Percentiles rank a stretch among this genome's conserved stretches.
phyloP scores from a whole-genome alignment of 2,113 vertebrate genomes.

The Emydura subglobosa region DNA sequence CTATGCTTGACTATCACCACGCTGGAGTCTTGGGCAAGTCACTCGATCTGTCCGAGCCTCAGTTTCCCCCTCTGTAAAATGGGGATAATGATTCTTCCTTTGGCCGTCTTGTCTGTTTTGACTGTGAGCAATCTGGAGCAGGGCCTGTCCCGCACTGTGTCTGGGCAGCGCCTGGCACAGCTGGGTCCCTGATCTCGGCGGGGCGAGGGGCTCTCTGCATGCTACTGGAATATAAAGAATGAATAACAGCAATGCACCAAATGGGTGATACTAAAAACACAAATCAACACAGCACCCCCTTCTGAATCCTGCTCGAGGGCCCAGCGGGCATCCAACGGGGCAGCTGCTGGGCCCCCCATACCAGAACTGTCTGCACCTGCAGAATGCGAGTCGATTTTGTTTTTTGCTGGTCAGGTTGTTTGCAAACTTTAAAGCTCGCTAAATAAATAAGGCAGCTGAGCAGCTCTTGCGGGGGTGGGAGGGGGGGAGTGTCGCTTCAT shows the following conservation, averaged over 20 bases:
- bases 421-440: neutral
- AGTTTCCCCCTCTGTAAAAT: neutral
- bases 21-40: neutral
- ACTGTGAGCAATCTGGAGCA: neutral
- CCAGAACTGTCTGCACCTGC: too few relatives aligned
- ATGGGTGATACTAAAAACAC: neutral
- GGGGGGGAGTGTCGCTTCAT: neutral
- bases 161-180: neutral
- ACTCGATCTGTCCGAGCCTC: neutral
- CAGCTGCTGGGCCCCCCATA: too few relatives aligned
- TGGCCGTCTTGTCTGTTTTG: neutral
- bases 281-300: neutral
- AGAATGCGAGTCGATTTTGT: too few relatives aligned
- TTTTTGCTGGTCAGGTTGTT: neutral
- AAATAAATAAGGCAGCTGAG: neutral
- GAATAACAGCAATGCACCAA: neutral
- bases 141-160: neutral
- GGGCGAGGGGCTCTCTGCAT: neutral
- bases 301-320: neutral
- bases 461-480: too few relatives aligned
- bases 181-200: neutral
- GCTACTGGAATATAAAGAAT: neutral
- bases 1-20: neutral
- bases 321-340: too few relatives aligned
- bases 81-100: neutral